phyloP scores from a whole-genome alignment of 2,888 invertebrate genomes.

The Subacronicta megacephala region DNA sequence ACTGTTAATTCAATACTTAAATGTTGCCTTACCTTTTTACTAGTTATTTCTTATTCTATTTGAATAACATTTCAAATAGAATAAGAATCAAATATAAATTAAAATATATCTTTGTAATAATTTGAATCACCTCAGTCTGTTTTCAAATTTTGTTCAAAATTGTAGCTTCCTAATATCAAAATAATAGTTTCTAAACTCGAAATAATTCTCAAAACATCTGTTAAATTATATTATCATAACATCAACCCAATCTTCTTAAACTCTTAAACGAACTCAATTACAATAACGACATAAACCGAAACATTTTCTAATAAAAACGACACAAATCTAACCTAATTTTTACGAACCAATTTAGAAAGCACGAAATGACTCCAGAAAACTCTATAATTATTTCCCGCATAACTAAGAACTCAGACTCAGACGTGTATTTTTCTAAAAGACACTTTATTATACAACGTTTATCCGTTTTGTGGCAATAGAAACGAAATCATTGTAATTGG shows the following conservation, averaged over 20 bases:
- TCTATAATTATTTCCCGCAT: constrained; percentile 69
- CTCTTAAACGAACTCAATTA: constrained; percentile 50
- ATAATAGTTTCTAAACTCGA: constrained; percentile 38
- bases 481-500: constrained; percentile 77
- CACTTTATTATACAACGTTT: constrained; percentile 86
- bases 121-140: too few relatives aligned
- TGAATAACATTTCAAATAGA: too few relatives aligned
- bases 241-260: constrained; percentile 42
- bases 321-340: constrained; percentile 47
- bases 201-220: constrained; percentile 42
- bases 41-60: too few relatives aligned
- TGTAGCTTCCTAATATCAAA: constrained; percentile 33
- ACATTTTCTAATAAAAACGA: constrained; percentile 50
- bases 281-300: constrained; percentile 59
- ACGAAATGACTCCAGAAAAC: constrained; percentile 68
- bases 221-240: constrained; percentile 42
- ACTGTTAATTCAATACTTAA: too few relatives aligned
- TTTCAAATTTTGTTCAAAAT: too few relatives aligned
- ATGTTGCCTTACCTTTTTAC: too few relatives aligned
- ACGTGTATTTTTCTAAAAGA: constrained; percentile 87
- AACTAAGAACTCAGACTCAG: constrained; percentile 60
- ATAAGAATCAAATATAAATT: too few relatives aligned
- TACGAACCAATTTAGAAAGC: constrained; percentile 54
- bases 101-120: too few relatives aligned
- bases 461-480: constrained; percentile 86